Evolutionary conservation across 1,140 invertebrate genomes (phyloP).

Genomic region (Ceratosolen fusciceps): DNA sequence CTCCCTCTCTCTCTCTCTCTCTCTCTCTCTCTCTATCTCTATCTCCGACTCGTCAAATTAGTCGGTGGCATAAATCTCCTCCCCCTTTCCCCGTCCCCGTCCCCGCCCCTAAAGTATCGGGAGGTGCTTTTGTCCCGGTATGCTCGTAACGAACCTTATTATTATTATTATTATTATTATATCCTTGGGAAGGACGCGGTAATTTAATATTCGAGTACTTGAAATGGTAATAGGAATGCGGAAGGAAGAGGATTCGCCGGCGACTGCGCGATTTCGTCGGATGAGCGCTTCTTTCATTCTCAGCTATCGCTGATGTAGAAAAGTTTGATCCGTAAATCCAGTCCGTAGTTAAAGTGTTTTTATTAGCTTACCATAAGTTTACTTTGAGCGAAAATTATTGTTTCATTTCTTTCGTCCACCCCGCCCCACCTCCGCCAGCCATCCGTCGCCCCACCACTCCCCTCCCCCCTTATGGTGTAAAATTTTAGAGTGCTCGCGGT

Average conservation of each 20-base stretch:
- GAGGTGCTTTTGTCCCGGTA: not conserved
- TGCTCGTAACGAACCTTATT: constrained; percentile 57
- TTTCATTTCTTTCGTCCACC: constrained; percentile 23
- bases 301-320: not conserved
- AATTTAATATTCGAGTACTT: constrained; percentile 56
- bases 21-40: not conserved
- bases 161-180: too few species aligned
- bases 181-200: constrained; percentile 40
- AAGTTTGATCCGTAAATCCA: constrained; percentile 38
- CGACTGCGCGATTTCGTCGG: not conserved
- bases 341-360: constrained; percentile 31
- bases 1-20: not conserved
- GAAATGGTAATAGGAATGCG: constrained; percentile 56
- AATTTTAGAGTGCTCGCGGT: not conserved
- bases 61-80: constrained; percentile 53
- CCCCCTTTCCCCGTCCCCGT: too few species aligned
- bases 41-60: too few species aligned
- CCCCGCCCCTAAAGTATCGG: not conserved
- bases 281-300: constrained; percentile 5
- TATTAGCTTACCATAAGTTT: constrained; percentile 40
- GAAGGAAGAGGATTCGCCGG: constrained; percentile 26
- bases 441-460: too few species aligned
- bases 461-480: not conserved
- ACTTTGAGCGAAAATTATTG: constrained; percentile 32
- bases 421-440: too few species aligned